Evolutionary conservation across 2,113 vertebrate genomes (phyloP), one percentile per base, ranked within the genome.

Genomic region (Malurus elegans): DNA sequence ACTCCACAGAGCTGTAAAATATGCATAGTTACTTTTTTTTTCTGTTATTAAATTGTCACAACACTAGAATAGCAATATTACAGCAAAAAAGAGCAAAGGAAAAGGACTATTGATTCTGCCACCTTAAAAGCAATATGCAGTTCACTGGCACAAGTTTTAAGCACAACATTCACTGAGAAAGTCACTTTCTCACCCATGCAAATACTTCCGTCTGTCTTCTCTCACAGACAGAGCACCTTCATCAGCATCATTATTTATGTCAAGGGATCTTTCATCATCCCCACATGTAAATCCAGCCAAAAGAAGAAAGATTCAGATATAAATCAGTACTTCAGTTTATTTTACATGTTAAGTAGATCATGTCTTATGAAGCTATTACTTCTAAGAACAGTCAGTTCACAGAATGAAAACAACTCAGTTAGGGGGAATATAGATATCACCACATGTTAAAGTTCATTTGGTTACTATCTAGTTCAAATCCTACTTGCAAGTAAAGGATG

Each of bases 181-280:
- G 26, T 10, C 40, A 73, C 42, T 67, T 88, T 97, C 98, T 98
- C 97, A 97, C 95, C 94, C 96, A 86, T 44, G 64, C 80, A 91
- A 84, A 94, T 89, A 86, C 14, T 60, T 90, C 47, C 14, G 48
- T 12, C 82, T 95, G 90, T 24, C 84, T 75, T 91, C 93, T 89
- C 58, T 79, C 67, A 82, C 92, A 86, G 83, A 86, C 12, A 79
- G 36, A 86, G 71, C 69, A 78, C 81, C 93, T 44, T 87, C 94
- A 72, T 95, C 96, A 79, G 82, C 71, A 90, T 95, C 93, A 56
- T 47, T 91, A 90, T 84, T 90, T 86, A 96, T 95, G 92, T 94
- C 90, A 84, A 95, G 92, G 73, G 97, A 88, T 75, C 93, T 97
- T 79, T 93, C 70, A 76, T 65, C 40, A 80, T 20, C 11, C 69